phyloP scores from a whole-genome alignment of 2,113 vertebrate species.

The Heteronetta atricapilla region DNA sequence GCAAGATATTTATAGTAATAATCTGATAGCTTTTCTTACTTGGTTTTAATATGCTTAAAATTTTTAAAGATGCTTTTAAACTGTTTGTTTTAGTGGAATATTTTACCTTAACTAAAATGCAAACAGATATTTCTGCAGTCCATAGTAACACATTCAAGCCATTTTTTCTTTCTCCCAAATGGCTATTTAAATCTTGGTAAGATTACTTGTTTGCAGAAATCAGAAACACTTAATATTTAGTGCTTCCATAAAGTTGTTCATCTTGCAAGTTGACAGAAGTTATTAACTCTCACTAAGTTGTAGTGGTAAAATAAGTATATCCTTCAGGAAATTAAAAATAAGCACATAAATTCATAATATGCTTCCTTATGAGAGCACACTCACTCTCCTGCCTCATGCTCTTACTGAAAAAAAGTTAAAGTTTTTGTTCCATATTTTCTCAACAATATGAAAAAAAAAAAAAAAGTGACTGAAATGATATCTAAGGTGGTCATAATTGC shows the following conservation, averaged over 20 bases:
- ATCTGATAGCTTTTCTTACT: background rate
- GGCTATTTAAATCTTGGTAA: background rate
- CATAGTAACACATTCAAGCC: background rate
- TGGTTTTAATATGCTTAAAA: background rate
- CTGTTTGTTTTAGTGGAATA: background rate
- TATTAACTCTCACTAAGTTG: background rate
- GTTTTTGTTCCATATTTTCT: background rate
- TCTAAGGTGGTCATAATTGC: background rate
- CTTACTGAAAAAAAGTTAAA: background rate
- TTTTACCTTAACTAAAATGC: background rate
- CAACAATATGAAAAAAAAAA: background rate
- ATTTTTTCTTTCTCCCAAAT: background rate
- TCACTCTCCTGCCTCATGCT: background rate
- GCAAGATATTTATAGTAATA: background rate
- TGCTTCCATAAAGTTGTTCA: background rate
- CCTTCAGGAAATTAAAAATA: background rate
- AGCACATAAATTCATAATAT: background rate
- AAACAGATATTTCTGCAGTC: background rate
- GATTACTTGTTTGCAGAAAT: background rate
- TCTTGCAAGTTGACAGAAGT: background rate
- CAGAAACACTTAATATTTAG: background rate
- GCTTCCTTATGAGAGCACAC: background rate
- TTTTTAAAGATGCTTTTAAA: background rate
- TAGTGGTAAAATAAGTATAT: background rate
- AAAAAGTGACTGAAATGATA: background rate